Evolutionary conservation across 1,140 invertebrate genomes (phyloP).

Genomic region (Antheraea mylitta): DNA sequence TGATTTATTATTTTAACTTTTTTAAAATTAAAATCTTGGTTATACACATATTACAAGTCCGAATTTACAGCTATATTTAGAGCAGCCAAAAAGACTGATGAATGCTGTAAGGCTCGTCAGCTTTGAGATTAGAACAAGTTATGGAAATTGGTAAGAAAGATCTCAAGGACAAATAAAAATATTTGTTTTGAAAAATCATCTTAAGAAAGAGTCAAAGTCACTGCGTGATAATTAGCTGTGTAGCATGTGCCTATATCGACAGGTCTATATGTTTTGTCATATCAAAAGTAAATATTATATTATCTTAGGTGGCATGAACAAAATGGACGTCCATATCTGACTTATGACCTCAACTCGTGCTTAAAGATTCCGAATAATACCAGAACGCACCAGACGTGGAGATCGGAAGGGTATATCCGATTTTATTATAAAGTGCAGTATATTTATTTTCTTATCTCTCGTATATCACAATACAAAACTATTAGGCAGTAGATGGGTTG

Average conservation of each 20-base stretch:
- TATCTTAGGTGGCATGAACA: not conserved
- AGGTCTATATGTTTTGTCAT: not conserved
- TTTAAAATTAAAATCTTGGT: too few relatives aligned
- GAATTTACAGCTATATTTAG: too few relatives aligned
- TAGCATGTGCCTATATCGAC: not conserved
- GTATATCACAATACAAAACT: not conserved
- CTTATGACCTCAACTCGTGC: not conserved
- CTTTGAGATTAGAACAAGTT: too few relatives aligned
- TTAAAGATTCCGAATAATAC: not conserved
- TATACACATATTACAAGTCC: too few relatives aligned
- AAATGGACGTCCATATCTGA: not conserved
- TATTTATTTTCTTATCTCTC: not conserved
- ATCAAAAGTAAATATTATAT: not conserved
- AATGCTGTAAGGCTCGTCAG: too few relatives aligned
- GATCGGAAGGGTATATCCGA: not conserved
- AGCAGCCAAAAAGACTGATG: too few relatives aligned
- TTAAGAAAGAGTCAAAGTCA: not conserved
- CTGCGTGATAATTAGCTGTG: not conserved
- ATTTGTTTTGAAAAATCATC: not conserved
- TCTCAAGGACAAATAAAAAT: too few relatives aligned
- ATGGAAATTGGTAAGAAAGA: too few relatives aligned
- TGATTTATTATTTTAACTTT: too few relatives aligned
- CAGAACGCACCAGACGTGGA: not conserved
- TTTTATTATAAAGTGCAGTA: not conserved
- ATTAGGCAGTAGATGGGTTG: too few relatives aligned